Base-by-base conservation (phyloP, 2,113 vertebrate genomes). In the Emydura subglobosa region DNA sequence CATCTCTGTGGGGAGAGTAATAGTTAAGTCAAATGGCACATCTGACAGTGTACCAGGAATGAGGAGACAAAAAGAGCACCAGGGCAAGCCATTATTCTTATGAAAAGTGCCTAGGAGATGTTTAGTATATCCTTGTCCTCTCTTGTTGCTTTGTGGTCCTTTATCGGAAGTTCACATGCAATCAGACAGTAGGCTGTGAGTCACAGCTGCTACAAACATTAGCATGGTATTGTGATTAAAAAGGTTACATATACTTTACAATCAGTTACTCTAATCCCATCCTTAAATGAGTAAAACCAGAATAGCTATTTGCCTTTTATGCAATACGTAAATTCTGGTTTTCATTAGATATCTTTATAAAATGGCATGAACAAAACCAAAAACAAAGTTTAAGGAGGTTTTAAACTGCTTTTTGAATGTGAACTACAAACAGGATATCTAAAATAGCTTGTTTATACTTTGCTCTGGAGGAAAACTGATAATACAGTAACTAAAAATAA, bases 281-380 rank as follows among this genome's bases (percentile, higher is more conserved):
- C 34, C 74, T 95, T 92, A 94, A 91, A 82, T 84, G 89, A 97
- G 76, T 0, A 90, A 79, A 90, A 74, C 51, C 85, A 89, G 88
- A 86, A 39, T 39, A 95, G 78, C 39, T 76, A 44, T 68, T 68
- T 87, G 83, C 68, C 79, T 47, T 87, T 88, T 90, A 49, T 1
- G 2, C 83, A 10, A 25, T 10, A 81, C 53, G 57, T 7, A 85
- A 91, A 59, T 54, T 86, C 90, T 4, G 1, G 24, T 88, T 91
- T 61, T 94, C 89, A 42, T 82, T 27, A 10, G 90, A 42, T 31
- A 86, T 74, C 65, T 93, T 91, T 53, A 49, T 6, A 29, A 79
- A 89, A 87, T 86, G 94, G 96, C 81, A 2, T n/a, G 42, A 83
- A 91, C 55, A 42, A 86, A 84, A 17, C n/a, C 61, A 4, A 42